These are phyloP conservation scores for Drosophila greeni DNA, from an alignment of 2,888 invertebrate genomes.

Conservation along the genomic window DNA sequence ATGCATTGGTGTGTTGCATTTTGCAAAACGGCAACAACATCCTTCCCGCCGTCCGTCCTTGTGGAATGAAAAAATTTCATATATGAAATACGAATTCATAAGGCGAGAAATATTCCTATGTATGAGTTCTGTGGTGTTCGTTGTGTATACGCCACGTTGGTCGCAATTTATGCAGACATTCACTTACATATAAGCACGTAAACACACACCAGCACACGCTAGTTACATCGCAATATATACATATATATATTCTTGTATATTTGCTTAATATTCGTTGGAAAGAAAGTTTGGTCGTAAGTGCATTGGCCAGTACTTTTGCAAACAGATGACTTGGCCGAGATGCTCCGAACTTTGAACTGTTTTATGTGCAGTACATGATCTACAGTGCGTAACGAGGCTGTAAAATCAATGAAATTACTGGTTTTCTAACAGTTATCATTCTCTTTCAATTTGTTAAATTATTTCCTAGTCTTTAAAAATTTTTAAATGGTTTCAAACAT, in stretches of 20 bases:
- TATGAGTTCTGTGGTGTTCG: conserved; percentile 42
- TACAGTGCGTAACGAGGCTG: neutral
- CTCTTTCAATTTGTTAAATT: neutral
- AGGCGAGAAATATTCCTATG: conserved; percentile 69
- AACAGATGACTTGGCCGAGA: conserved; percentile 12
- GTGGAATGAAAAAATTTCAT: conserved; percentile 53
- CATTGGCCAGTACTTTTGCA: conserved; percentile 49
- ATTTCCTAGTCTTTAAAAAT: no score
- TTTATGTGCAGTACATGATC: conserved; percentile 1
- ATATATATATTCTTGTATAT: conserved; percentile 14
- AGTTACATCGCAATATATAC: conserved; percentile 25
- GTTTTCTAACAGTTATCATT: neutral
- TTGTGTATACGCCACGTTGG: conserved; percentile 69
- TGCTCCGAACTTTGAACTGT: conserved; percentile 3
- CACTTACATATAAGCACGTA: conserved; percentile 44
- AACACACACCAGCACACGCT: conserved; percentile 26
- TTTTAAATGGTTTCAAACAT: no score
- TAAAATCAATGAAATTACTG: neutral
- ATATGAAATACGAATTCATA: conserved; percentile 73
- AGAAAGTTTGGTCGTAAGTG: conserved; percentile 51
- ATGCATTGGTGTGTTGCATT: conserved; percentile 73
- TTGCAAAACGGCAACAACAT: conserved; percentile 61
- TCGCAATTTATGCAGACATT: conserved; percentile 66
- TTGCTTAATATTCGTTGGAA: conserved; percentile 34
- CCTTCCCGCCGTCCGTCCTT: conserved; percentile 46